Evolutionary conservation across 2,113 vertebrate species (phyloP).

Genomic region (Pampusana beccarii): DNA sequence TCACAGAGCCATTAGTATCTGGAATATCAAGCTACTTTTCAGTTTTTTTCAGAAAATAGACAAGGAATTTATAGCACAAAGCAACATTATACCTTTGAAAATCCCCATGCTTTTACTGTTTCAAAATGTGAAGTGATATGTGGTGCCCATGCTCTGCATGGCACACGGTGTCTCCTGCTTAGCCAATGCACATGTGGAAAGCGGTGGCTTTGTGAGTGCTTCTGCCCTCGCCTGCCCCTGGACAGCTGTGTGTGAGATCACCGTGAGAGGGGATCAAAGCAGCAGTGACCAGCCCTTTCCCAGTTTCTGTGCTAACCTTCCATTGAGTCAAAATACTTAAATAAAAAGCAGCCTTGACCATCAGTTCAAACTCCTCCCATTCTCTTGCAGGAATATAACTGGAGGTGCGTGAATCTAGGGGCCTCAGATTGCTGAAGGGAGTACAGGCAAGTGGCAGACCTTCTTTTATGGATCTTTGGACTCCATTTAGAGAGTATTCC

Average conservation of each 20-base stretch:
- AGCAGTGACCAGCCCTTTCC: not conserved
- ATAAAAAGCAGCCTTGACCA: not conserved
- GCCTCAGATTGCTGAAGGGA: not conserved
- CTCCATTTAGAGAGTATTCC: not conserved
- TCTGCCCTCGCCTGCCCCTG: not conserved
- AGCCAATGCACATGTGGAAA: not conserved
- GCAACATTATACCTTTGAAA: not conserved
- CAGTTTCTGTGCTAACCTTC: not conserved
- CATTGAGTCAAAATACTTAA: not conserved
- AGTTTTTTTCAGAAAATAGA: not conserved
- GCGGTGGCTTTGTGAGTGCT: not conserved
- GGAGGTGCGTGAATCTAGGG: not conserved
- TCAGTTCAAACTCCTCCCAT: not conserved
- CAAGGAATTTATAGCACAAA: not conserved
- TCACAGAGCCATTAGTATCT: not conserved
- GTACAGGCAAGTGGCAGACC: not conserved
- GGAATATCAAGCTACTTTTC: not conserved
- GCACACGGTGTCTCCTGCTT: fast-evolving
- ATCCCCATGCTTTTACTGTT: not conserved
- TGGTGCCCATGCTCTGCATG: not conserved
- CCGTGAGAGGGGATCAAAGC: not conserved
- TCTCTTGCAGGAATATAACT: not conserved
- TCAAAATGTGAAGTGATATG: not conserved
- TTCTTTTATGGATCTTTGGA: not conserved
- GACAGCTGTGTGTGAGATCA: not conserved